These are phyloP conservation scores for Chamaetylas fuelleborni DNA, from an alignment of 2,113 vertebrate species.

Conservation along the genomic window DNA sequence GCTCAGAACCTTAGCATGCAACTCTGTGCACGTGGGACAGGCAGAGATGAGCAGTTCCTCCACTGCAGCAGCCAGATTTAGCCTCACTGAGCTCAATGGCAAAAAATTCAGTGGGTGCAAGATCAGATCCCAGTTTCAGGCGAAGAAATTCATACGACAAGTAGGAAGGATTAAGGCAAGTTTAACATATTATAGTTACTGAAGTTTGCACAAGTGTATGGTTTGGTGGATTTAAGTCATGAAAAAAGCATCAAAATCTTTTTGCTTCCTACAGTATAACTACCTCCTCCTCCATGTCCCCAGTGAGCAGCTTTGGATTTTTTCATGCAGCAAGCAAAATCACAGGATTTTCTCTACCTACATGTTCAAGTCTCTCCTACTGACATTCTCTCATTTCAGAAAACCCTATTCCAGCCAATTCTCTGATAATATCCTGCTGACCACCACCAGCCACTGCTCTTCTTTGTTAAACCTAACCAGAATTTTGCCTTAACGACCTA, in stretches of 20 bases:
- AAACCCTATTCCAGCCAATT: background rate
- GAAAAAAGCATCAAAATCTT: background rate
- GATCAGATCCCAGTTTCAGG: background rate
- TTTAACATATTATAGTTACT: background rate
- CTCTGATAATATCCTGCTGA: background rate
- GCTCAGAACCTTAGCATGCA: background rate
- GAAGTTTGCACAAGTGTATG: background rate
- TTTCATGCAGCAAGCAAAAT: slow-evolving; percentile 6
- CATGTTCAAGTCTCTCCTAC: background rate
- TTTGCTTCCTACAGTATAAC: background rate
- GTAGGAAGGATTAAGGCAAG: background rate
- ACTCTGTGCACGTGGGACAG: background rate
- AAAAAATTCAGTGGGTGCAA: slow-evolving; percentile 37
- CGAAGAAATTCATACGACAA: background rate
- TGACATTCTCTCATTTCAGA: background rate
- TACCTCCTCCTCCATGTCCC: background rate
- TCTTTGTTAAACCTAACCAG: background rate
- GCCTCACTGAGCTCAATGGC: background rate
- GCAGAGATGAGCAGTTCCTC: background rate
- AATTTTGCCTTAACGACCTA: background rate
- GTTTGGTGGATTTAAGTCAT: background rate
- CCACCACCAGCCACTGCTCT: background rate
- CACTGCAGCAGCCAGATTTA: background rate
- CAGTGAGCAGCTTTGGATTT: background rate
- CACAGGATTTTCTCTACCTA: background rate